Base-by-base conservation (phyloP, 2,113 vertebrate species). In the Dipodomys ordii region DNA sequence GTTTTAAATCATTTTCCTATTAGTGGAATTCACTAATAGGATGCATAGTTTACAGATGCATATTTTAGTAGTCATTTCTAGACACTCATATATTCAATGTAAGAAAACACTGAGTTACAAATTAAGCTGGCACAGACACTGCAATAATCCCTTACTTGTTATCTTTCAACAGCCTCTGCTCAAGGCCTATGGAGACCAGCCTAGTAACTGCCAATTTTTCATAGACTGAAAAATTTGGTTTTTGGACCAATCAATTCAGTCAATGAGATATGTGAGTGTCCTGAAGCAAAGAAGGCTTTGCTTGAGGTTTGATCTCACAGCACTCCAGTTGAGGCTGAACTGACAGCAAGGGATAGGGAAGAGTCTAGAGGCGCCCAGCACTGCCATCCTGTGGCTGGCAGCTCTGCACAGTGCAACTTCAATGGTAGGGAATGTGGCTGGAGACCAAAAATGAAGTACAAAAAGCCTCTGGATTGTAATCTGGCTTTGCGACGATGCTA, bases 1-100 rank as follows among this genome's bases (percentile, higher is more conserved):
- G 80, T 79, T 87, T 88, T 44, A 91, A 88, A 67, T 82, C 2
- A 71, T 53, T 92, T 92, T 92, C 65, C 74, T 73, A 67, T 35
- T 53, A 78, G 28, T 30, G 16, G 72, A 71, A 78, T 27, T 60
- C 44, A 87, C 32, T 64, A 39, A 4, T 18, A 18, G 53, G 53
- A 57, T 3, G 16, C 53, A 57, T 19, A 57, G 15, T 16, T 57
- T 57, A n/a, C 89, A 83, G 72, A 64, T 60, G 18, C 1, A 5
- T 23, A 87, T 25, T 68, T 81, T 79, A 92, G 64, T 32, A 60
- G 53, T 32, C 25, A 64, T 28, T 83, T 81, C 18, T 30, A 84
- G 77, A 83, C 23, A 60, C 0, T 72, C 44, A 44, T 74, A 76
- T 32, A 86, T 84, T 83, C 81, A 76, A 22, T 87, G 69, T 35